Evolutionary conservation across 2,797 vertebrate species (phyloP), one percentile per base, ranked within the genome.

Genomic region (Brachymystax lenok): DNA sequence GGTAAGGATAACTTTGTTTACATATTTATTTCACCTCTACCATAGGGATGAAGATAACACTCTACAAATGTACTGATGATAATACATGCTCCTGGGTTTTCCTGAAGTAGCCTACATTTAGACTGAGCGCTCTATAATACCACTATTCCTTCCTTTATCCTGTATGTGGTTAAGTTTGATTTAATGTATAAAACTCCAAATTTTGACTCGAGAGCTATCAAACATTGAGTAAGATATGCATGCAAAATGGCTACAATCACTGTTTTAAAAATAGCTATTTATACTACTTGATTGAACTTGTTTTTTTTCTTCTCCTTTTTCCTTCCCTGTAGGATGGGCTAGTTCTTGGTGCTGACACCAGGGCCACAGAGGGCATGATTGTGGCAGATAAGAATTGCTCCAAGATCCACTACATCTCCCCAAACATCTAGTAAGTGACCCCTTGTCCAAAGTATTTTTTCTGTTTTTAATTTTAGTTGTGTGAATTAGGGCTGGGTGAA

Each of bases 381-480:
- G 98, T 99, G 74, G 98, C 98, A 35, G 98, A 99, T 92, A 99
- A 99, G 92, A 99, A 99, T 90, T 99, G 98, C 84, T 97, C 96
- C 54, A 99, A 99, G 91, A 99, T 99, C 88, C 98, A 99, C 91
- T 99, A 96, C 90, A 98, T 99, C 82, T 95, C 98, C 6, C 95
- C 97, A 10, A 99, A 99, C 89, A 97, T 99, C 85, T 99, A 98
- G 98, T 99, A 91, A 95, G 98, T 94, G n/a, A 6, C 67, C 28
- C 19, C 30, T 21, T 16, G 6, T 69, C 67, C 14, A 33, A 46
- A 10, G 0, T 52, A 19, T 27, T 5, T 51, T 24, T 27, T 16
- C 12, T 52, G 24, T 46, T 46, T 46, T 46, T 46, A 46, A 46
- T 12, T 3, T 46, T 46, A 46, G 40, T 46, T 46, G 40, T 46